Conservation (phyloP, 2,797 vertebrate species). For the Apogon talboti region DNA sequence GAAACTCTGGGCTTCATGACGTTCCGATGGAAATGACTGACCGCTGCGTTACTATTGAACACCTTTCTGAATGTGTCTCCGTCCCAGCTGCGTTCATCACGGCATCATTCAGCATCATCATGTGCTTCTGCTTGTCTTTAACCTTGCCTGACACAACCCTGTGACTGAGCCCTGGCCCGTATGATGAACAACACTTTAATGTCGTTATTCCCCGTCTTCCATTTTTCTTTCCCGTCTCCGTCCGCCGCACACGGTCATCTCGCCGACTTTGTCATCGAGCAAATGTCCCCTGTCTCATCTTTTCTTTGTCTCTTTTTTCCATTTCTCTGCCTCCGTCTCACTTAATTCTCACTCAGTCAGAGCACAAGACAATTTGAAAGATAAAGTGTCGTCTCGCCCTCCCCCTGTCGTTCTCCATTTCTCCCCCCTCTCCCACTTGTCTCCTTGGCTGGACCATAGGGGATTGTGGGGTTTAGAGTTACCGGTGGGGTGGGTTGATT, state of each 20-base stretch:
- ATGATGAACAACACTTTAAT: constrained; percentile 47
- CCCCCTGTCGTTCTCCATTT: neutral
- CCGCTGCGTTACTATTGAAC: constrained; percentile 1
- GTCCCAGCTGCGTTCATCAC: too few species aligned
- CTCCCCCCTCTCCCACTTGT: neutral
- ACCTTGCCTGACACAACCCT: constrained; percentile 33
- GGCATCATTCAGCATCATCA: constrained; percentile 28
- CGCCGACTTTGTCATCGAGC: constrained; percentile 18
- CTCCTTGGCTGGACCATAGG: constrained; percentile 32
- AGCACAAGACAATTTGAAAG: constrained; percentile 52
- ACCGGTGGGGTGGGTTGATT: constrained; percentile 71
- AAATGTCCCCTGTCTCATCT: constrained; percentile 30
- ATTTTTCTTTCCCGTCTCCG: constrained; percentile 43
- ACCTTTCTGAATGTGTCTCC: constrained; percentile 14
- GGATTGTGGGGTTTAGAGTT: constrained; percentile 73
- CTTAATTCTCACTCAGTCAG: constrained; percentile 51
- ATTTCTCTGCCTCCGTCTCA: constrained; percentile 7
- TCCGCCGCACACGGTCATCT: constrained; percentile 29
- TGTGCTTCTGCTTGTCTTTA: constrained; percentile 30
- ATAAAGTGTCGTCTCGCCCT: constrained; percentile 44
- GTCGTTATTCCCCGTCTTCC: constrained; percentile 15
- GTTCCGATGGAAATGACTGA: constrained; percentile 1
- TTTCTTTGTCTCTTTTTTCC: constrained; percentile 9
- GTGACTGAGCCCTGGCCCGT: constrained; percentile 20
- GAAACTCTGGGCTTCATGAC: neutral